phyloP scores from a whole-genome alignment of 2,888 invertebrate species.

The Hydrotaea diabolus region DNA sequence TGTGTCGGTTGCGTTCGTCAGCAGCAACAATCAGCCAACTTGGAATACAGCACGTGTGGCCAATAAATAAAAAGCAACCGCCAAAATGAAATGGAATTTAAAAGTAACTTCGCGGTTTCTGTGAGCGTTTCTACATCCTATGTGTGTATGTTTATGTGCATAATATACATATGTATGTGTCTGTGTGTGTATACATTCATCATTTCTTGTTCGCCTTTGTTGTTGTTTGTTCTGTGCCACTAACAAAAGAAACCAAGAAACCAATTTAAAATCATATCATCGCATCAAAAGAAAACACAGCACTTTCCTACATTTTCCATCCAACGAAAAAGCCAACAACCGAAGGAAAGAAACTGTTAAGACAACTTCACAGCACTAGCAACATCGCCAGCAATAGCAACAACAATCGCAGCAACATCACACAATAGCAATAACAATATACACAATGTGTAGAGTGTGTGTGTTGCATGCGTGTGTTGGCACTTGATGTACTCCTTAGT shows the following conservation, averaged over 20 bases:
- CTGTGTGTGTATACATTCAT: background rate
- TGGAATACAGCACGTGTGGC: constrained; percentile 49
- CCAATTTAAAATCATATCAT: constrained; percentile 41
- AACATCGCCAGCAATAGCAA: background rate
- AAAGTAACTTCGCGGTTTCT: constrained; percentile 47
- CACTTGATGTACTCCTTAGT: background rate
- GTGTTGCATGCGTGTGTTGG: background rate
- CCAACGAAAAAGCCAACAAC: constrained; percentile 2
- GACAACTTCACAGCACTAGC: background rate
- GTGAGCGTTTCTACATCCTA: background rate
- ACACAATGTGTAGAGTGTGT: constrained; percentile 12
- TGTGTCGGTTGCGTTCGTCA: background rate
- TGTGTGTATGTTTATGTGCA: background rate
- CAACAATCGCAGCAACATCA: background rate
- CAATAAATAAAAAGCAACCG: constrained; percentile 53
- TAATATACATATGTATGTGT: background rate
- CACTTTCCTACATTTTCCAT: constrained; percentile 20
- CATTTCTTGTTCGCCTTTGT: constrained; percentile 3
- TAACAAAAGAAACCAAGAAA: constrained; percentile 21
- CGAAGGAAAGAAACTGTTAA: constrained; percentile 20
- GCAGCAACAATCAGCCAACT: constrained; percentile 4
- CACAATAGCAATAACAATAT: constrained; percentile 14
- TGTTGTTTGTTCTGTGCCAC: background rate
- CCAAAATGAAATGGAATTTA: constrained; percentile 40
- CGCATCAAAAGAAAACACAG: constrained; percentile 27